Evolutionary conservation across 2,797 vertebrate genomes (phyloP).

Genomic region (Oreochromis grahami): DNA sequence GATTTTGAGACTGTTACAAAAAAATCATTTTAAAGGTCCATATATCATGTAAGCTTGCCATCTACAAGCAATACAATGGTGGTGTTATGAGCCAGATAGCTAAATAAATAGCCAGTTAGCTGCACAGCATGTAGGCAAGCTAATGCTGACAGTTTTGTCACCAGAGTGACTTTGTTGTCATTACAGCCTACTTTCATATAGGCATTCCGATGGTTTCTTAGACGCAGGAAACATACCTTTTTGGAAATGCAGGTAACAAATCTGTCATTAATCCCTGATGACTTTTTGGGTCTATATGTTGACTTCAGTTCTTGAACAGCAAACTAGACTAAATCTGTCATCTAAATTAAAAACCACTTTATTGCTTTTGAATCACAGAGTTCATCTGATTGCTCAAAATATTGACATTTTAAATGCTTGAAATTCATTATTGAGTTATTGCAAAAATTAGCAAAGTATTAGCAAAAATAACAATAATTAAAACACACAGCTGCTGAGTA

Average conservation of each 20-base stretch:
- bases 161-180: neutral
- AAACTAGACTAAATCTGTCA: neutral
- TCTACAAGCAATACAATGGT: neutral
- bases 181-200: neutral
- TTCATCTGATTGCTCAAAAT: neutral
- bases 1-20: neutral
- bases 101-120: neutral
- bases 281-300: neutral
- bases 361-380: neutral
- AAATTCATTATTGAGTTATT: neutral
- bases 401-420: neutral
- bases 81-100: neutral
- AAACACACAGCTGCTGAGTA: neutral
- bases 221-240: neutral
- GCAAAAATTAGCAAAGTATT: neutral
- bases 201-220: neutral
- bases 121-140: neutral
- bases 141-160: neutral
- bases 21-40: neutral
- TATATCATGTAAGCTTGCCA: accelerated
- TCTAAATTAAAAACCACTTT: neutral
- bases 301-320: neutral
- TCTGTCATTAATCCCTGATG: neutral
- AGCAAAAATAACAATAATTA: neutral
- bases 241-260: neutral